Base-by-base conservation (phyloP, 2,797 vertebrate genomes). In the Gallinago stenura region DNA sequence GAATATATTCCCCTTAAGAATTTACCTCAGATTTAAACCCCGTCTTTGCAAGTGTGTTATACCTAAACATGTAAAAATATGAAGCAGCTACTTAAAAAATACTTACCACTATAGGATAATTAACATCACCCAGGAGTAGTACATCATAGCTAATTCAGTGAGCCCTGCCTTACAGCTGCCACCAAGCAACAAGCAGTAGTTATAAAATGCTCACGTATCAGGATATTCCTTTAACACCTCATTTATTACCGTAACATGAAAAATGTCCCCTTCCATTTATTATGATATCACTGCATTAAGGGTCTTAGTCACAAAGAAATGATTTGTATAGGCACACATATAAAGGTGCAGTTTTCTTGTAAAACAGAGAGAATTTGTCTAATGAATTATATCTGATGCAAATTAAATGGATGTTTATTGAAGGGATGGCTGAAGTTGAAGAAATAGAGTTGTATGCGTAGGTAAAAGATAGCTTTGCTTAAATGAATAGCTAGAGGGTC, bases 161-260 rank as follows among this genome's bases (percentile, higher is more conserved):
- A 88, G 78, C 85, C 91, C 95, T 93, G 91, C 94, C 95, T 97
- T 89, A 95, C 94, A 96, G 93, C 96, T 97, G 94, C 94, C 89
- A 93, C 93, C 83, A 91, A 71, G 77, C 89, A 96, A 94, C 94
- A 90, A 96, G 83, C 71, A 85, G 62, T 87, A 81, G 72, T 92
- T 97, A 97, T 48, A 90, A 97, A 97, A 92, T 95, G 95, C 89
- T 96, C 94, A 83, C 57, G 30, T 91, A 95, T 75, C 86, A 93
- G 79, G 84, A 94, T 96, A 87, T 96, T 91, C 80, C 85, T 96
- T 96, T 93, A 96, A 83, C 76, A 95, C 60, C 84, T 93, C 88
- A 90, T 96, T 96, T 97, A 89, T 97, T 97, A 96, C 37, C 81
- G 62, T 70, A 91, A 89, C 83, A 93, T 97, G 92, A 97, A 97